Evolutionary conservation across 2,888 invertebrate species (phyloP).

Genomic region (Dilophus febrilis): DNA sequence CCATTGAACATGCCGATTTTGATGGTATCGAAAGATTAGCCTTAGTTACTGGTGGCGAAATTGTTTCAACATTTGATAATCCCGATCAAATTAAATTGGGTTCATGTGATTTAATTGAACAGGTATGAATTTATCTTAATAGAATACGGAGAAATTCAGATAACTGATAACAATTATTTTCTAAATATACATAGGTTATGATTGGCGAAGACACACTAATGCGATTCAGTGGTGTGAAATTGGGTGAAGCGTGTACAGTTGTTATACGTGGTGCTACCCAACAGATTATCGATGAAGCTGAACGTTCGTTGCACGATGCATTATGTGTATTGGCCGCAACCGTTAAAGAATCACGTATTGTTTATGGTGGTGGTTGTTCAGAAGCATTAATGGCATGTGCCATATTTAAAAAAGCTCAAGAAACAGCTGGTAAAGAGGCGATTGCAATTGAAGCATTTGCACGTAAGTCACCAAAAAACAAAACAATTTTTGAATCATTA

Average conservation of each 20-base stretch:
- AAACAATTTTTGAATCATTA: neutral
- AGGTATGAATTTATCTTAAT: too few relatives aligned
- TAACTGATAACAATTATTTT: slow-evolving; percentile 4
- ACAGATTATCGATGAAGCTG: slow-evolving; percentile 97
- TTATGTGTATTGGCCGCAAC: slow-evolving; percentile 93
- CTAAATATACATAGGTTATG: slow-evolving; percentile 50
- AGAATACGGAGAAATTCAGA: too few relatives aligned
- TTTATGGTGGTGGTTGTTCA: slow-evolving; percentile 86
- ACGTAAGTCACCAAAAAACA: slow-evolving; percentile 23
- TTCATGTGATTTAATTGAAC: slow-evolving; percentile 87
- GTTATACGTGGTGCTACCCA: slow-evolving; percentile 95
- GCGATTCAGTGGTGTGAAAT: slow-evolving; percentile 83
- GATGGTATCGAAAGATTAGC: slow-evolving; percentile 97
- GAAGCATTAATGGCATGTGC: slow-evolving; percentile 97
- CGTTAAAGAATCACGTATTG: slow-evolving; percentile 78
- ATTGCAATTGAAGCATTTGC: slow-evolving; percentile 95
- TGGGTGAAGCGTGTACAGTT: slow-evolving; percentile 94
- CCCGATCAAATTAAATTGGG: slow-evolving; percentile 87
- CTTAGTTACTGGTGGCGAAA: slow-evolving; percentile 94
- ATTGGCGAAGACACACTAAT: slow-evolving; percentile 93
- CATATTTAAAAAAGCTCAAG: slow-evolving; percentile 62
- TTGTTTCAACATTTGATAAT: slow-evolving; percentile 93
- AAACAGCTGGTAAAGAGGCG: slow-evolving; percentile 91
- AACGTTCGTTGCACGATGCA: slow-evolving; percentile 94
- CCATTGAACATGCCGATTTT: slow-evolving; percentile 99